Conservation (phyloP, 2,888 invertebrate genomes). For the Gymnoscelis rufifasciata region DNA sequence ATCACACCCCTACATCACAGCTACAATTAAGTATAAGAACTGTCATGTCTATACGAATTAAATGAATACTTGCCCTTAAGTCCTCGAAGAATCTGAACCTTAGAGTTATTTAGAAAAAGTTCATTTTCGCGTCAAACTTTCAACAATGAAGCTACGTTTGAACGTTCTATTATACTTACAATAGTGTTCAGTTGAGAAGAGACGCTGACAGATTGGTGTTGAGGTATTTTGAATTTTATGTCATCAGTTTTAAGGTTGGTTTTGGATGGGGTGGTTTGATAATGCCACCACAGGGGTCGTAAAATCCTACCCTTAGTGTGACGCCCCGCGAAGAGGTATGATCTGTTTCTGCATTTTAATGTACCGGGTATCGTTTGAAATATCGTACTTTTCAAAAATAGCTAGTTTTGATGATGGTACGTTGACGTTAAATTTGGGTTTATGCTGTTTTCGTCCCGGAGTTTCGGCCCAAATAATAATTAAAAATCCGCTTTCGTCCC, state of each 20-base stretch:
- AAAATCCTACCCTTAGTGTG: constrained; percentile 71
- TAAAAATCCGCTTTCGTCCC: too few species aligned
- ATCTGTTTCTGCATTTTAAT: constrained; percentile 68
- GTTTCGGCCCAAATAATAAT: too few species aligned
- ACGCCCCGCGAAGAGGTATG: constrained; percentile 77
- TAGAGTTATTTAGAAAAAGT: constrained; percentile 28
- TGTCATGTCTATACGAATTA: constrained; percentile 66
- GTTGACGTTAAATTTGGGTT: too few species aligned
- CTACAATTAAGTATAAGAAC: constrained; percentile 72
- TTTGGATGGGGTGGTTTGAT: constrained; percentile 38
- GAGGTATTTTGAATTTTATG: constrained; percentile 41
- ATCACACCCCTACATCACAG: constrained; percentile 41
- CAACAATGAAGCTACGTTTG: constrained; percentile 64
- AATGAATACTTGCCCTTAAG: constrained; percentile 71
- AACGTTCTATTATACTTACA: constrained; percentile 74
- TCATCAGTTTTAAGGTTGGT: constrained; percentile 38
- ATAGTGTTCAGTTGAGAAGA: constrained; percentile 74
- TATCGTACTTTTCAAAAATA: neutral
- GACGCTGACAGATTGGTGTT: constrained; percentile 57
- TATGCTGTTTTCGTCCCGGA: too few species aligned
- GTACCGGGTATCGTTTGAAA: constrained; percentile 37
- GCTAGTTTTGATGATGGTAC: too few species aligned
- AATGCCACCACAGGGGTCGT: constrained; percentile 71
- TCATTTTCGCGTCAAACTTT: constrained; percentile 21
- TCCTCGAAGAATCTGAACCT: constrained; percentile 34